Evolutionary conservation across 2,888 invertebrate species (phyloP), one percentile per base, ranked within the genome.

Genomic region (Plebejus argus): DNA sequence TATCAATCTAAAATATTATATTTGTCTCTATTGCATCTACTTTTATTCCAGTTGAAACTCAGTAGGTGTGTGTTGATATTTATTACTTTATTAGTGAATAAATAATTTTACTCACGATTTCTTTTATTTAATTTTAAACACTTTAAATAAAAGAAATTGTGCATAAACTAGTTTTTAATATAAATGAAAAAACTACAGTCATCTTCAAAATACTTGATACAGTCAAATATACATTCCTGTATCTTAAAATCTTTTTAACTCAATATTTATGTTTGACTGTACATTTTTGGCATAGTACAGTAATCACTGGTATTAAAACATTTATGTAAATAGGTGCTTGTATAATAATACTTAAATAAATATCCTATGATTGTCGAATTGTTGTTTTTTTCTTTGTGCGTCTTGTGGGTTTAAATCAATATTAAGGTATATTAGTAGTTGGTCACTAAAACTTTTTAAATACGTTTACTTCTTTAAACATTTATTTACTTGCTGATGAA

Each of bases 311-410:
- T 79, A 80, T 83, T 71, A 78, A 81, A 83, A 85, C 86, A 84
- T 83, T 85, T 88, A 89, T 93, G 93, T 93, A 93, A 86, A 93
- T 93, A 93, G 85, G 84, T 87, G 85, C 86, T 87, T 84, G 88
- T 89, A 90, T 90, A 91, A 89, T 90, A n/a, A n/a, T n/a, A n/a
- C n/a, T n/a, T n/a, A 90, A 89, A 91, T 88, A 83, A 88, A 91
- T 91, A 91, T 88, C 87, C 89, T 90, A 92, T 91, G 91, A 91
- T 92, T 91, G 91, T 91, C 87, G 89, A 90, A 86, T 84, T 81
- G 76, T 81, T 82, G 81, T 90, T 90, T 91, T 87, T 86, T 88
- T 90, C 49, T 18, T 28, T 28, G 28, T 28, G 28, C 1, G 28
- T 5, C 18, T 18, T 15, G 18, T 18, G 18, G 18, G 5, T 15